These are phyloP conservation scores for Euplagia quadripunctaria DNA, from an alignment of 2,888 invertebrate species.

Conservation along the genomic window DNA sequence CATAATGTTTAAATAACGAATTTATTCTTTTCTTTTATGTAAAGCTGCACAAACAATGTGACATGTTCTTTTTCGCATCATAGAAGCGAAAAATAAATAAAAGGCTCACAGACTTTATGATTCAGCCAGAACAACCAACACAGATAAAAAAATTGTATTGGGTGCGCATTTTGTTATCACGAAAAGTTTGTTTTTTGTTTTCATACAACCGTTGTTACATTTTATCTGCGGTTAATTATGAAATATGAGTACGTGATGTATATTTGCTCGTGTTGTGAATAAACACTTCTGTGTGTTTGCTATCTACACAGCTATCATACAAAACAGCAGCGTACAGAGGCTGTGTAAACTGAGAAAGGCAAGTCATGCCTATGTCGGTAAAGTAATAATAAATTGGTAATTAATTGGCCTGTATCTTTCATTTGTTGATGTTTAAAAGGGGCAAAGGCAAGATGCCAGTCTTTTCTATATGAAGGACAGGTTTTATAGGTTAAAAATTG, in stretches of 20 bases:
- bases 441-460: background rate
- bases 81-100: background rate
- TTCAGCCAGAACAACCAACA: background rate
- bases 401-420: background rate
- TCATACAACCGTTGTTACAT: background rate
- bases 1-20: background rate
- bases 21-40: background rate
- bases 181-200: background rate
- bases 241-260: conserved; percentile 8
- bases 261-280: conserved; percentile 4
- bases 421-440: background rate
- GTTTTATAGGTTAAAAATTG: background rate
- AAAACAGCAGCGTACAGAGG: background rate
- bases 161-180: background rate
- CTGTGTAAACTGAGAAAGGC: conserved; percentile 3
- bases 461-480: background rate
- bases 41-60: background rate
- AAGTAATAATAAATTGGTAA: background rate
- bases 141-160: background rate
- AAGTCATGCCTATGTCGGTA: background rate
- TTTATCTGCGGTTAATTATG: background rate
- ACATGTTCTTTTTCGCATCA: background rate
- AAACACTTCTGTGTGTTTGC: conserved; percentile 1
- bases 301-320: background rate
- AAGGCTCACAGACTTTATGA: background rate